Base-by-base conservation (phyloP, 2,888 invertebrate genomes). In the Hydroisotoma schaefferi region DNA sequence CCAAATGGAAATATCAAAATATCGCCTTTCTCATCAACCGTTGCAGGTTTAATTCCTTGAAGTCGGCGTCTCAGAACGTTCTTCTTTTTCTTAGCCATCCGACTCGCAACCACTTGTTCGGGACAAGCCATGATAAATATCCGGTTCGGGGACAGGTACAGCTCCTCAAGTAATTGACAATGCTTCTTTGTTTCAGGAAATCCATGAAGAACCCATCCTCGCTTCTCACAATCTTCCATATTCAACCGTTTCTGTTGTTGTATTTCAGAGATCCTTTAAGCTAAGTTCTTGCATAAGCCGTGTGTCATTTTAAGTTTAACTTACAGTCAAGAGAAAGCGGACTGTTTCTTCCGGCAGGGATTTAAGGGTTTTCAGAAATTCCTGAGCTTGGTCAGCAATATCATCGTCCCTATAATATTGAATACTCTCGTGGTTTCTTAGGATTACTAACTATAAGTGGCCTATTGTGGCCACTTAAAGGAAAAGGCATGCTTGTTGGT, bases 171-270 rank as follows among this genome's bases (percentile, higher is more conserved):
- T 23, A 68, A 22, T 43, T 55, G 52, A 12, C 66, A 59, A 27
- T 72, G 65, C 4, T 23, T n/a, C 8, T 22, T 28, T 23, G 44
- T 59, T 25, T 69, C 64, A 15, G 72, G 72, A 44, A 70, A 70
- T 22, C 70, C 69, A 44, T 69, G 65, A 10, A 72, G 44, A 25
- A 72, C 47, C 65, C 69, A 72, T 3, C 72, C 72, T 54, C 64
- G 63, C 46, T 65, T 58, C 51, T 47, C 51, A 48, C 67, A 68
- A 51, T 72, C 72, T 8, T 66, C 60, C 40, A 59, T 37, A 4
- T 43, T 22, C 26, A 71, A 49, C 29, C 64, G 58, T 10, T 58
- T 40, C 70, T 68, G 18, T 12, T 26, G 26, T 25, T 26, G n/a
- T n/a, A 28, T 38, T 40, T 25, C n/a, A 22, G 47, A 38, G 33